These are phyloP conservation scores for Typhlichthys eigenmanni DNA, from an alignment of 2,797 vertebrate genomes.

Conservation along the genomic window DNA sequence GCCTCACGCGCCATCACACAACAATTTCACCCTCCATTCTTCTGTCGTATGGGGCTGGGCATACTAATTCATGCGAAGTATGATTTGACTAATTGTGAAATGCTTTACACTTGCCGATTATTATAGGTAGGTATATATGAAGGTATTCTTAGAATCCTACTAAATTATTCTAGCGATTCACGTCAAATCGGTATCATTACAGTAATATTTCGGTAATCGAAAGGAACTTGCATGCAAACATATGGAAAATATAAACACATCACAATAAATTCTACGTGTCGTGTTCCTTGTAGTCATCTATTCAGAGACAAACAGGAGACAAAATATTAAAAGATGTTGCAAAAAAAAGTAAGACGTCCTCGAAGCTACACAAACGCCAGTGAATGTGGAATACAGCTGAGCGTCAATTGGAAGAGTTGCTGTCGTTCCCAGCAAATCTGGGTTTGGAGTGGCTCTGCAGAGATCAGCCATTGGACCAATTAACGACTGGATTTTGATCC, in stretches of 20 bases:
- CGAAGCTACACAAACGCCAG: conserved; percentile 44
- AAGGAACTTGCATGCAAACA: background rate
- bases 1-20: conserved; percentile 1
- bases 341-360: conserved; percentile 51
- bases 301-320: too few species aligned
- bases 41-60: background rate
- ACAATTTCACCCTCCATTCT: background rate
- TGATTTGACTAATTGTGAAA: conserved; percentile 35
- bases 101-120: conserved; percentile 36
- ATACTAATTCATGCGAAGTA: conserved; percentile 2
- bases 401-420: background rate
- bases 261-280: too few species aligned
- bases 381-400: background rate
- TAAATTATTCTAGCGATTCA: conserved; percentile 25
- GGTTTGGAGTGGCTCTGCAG: conserved; percentile 1
- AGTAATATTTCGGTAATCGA: too few species aligned
- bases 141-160: conserved; percentile 41
- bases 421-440: background rate
- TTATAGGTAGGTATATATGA: conserved; percentile 16
- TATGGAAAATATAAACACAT: background rate
- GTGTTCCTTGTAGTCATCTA: too few species aligned
- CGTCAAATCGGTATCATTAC: conserved; percentile 11
- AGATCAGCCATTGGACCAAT: conserved; percentile 58
- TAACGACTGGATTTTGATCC: conserved; percentile 31
- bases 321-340: conserved; percentile 57